Percentiles rank a stretch among this genome's conserved stretches.
Conservation (phyloP, 2,888 invertebrate genomes). For the Hybos culiciformis region DNA sequence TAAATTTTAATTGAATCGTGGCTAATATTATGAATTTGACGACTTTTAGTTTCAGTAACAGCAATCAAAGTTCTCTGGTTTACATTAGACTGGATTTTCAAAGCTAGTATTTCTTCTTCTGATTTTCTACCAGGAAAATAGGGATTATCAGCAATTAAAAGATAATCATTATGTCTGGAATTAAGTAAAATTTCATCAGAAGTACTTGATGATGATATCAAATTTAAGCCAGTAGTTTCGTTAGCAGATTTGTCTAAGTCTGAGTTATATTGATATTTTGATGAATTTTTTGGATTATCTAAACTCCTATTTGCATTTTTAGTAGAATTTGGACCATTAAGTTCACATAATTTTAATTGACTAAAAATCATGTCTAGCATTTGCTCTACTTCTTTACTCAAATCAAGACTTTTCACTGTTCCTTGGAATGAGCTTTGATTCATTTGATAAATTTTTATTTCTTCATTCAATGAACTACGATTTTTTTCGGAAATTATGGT, state of each 20-base stretch:
- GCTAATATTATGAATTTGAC: slow-evolving; percentile 8
- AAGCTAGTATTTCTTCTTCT: slow-evolving; percentile 27
- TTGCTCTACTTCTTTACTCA: no score
- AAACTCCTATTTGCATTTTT: not conserved
- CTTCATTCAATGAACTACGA: no score
- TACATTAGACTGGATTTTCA: slow-evolving; percentile 25
- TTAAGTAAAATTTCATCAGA: slow-evolving; percentile 11
- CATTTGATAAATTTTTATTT: no score
- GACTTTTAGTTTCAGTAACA: slow-evolving; percentile 19
- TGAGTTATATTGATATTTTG: slow-evolving; percentile 4
- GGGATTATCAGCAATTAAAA: slow-evolving; percentile 21
- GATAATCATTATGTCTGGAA: slow-evolving; percentile 15
- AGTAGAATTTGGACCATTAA: not conserved
- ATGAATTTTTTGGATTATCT: not conserved
- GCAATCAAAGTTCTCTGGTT: slow-evolving; percentile 29
- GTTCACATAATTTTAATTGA: no score
- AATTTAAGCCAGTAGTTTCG: not conserved
- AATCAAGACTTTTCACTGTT: no score
- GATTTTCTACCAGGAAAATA: slow-evolving; percentile 23
- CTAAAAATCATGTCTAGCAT: no score
- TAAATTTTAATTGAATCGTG: slow-evolving; percentile 37
- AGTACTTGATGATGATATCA: not conserved
- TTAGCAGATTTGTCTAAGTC: not conserved
- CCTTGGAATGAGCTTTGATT: no score
- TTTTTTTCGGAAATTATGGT: no score